Evolutionary conservation across 1,140 invertebrate genomes (phyloP).

Genomic region (Formica exsecta): DNA sequence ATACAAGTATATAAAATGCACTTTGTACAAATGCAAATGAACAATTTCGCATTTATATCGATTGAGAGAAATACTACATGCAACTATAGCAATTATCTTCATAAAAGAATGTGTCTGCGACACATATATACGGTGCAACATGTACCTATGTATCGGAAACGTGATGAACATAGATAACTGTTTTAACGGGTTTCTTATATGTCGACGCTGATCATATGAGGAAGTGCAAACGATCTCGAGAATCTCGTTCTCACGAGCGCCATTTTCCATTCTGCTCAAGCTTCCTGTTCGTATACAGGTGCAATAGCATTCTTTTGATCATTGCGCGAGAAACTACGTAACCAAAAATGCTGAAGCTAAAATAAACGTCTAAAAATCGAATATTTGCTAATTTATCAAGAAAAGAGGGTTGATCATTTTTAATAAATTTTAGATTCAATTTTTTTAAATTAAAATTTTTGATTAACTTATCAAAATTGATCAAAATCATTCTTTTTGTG

Average conservation of each 20-base stretch:
- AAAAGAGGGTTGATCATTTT: neutral
- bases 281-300: constrained; percentile 39
- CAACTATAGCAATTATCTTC: neutral
- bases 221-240: constrained; percentile 62
- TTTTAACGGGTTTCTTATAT: constrained; percentile 51
- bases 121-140: neutral
- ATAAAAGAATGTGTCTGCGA: neutral
- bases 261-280: constrained; percentile 50
- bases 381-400: neutral
- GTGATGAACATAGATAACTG: constrained; percentile 27
- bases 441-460: too few relatives aligned
- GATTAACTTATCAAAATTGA: neutral
- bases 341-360: neutral
- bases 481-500: too few relatives aligned
- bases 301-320: constrained; percentile 21
- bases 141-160: neutral
- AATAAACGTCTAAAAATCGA: neutral
- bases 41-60: neutral
- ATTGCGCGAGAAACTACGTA: neutral
- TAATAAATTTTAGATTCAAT: too few relatives aligned
- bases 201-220: constrained; percentile 52
- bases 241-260: constrained; percentile 63
- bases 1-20: neutral
- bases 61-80: neutral
- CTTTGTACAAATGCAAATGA: neutral